phyloP scores from a whole-genome alignment of 2,113 vertebrate genomes.

The Rhinolophus sinicus region DNA sequence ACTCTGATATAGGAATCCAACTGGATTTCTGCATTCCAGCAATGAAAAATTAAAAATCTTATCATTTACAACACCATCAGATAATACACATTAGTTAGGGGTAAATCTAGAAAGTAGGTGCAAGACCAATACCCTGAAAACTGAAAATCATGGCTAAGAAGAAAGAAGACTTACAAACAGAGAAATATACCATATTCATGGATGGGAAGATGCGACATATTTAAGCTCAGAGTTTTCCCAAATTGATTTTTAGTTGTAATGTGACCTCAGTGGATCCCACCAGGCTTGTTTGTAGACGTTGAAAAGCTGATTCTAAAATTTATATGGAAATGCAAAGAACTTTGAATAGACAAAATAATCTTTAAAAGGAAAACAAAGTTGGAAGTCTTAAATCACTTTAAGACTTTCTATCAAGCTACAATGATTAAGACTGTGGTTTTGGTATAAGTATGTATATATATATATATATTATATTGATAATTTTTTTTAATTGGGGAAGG shows the following conservation, averaged over 20 bases:
- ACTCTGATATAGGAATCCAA: accelerated
- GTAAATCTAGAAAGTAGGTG: background rate
- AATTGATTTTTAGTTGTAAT: background rate
- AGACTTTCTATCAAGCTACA: background rate
- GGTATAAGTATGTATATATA: no score
- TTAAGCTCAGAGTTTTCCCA: background rate
- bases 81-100: background rate
- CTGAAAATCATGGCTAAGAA: background rate
- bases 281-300: background rate
- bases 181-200: background rate
- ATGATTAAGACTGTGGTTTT: background rate
- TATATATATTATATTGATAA: no score
- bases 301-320: background rate
- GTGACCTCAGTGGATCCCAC: background rate
- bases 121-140: background rate
- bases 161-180: background rate
- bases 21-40: background rate
- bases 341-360: background rate
- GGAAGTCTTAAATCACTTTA: background rate
- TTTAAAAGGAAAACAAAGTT: background rate
- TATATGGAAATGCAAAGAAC: background rate
- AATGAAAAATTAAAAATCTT: background rate
- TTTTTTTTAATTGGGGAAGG: no score
- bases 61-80: background rate
- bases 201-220: background rate